phyloP scores from a whole-genome alignment of 2,113 vertebrate genomes.

The Hylia prasina region DNA sequence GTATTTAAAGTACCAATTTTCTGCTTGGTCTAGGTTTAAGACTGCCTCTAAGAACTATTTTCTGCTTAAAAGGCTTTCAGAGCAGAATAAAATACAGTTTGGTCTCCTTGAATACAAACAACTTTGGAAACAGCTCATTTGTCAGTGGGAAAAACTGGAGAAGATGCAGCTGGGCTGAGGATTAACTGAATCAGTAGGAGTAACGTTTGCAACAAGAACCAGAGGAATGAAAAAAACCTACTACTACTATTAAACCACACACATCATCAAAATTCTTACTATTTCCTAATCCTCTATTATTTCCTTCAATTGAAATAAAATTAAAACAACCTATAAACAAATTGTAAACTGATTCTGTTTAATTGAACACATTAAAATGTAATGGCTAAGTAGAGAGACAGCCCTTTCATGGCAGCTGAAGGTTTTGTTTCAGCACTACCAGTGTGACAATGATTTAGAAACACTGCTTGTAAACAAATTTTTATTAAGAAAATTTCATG shows the following conservation, averaged over 20 bases:
- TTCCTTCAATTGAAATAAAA: background rate
- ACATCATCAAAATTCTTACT: background rate
- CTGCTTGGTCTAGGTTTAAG: background rate
- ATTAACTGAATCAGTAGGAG: conserved; percentile 10
- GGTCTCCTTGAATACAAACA: background rate
- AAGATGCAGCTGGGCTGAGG: conserved; percentile 21
- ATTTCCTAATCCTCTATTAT: background rate
- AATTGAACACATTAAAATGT: background rate
- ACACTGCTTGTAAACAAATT: background rate
- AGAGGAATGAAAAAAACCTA: background rate
- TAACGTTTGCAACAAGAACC: background rate
- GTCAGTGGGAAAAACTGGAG: conserved; percentile 19
- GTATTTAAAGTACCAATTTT: background rate
- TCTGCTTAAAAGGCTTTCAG: background rate
- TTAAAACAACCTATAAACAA: conserved; percentile 22
- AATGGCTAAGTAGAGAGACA: background rate
- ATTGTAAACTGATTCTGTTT: background rate
- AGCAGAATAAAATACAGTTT: background rate
- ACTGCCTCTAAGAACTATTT: background rate
- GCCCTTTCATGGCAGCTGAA: background rate
- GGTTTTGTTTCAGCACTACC: background rate
- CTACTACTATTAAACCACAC: background rate
- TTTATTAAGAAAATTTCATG: background rate
- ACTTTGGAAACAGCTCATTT: conserved; percentile 25
- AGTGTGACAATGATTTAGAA: background rate